Conservation (phyloP, 2,888 invertebrate genomes). For the Patella caerulea region DNA sequence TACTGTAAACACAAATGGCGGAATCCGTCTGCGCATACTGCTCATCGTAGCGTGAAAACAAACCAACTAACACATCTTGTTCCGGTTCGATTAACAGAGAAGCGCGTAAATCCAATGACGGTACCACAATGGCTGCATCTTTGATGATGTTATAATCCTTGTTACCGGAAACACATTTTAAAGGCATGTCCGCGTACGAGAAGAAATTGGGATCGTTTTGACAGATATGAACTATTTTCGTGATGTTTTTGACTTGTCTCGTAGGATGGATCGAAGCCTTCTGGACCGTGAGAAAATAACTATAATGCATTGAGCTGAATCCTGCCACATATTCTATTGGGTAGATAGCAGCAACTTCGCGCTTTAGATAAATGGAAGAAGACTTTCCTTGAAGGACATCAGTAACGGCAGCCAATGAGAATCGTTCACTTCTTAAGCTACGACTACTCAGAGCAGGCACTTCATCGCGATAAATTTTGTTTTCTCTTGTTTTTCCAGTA, state of each 20-base stretch:
- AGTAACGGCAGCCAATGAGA: conserved; percentile 45
- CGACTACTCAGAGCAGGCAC: conserved; percentile 92
- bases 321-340: conserved; percentile 61
- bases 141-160: conserved; percentile 87
- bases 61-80: conserved; percentile 69
- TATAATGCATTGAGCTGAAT: conserved; percentile 60
- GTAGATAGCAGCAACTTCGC: conserved; percentile 48
- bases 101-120: conserved; percentile 91
- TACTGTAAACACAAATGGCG: conserved; percentile 61
- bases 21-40: conserved; percentile 42
- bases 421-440: conserved; percentile 47
- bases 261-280: conserved; percentile 74
- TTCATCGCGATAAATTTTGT: conserved; percentile 73
- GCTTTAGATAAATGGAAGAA: conserved; percentile 51
- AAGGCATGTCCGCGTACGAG: conserved; percentile 97
- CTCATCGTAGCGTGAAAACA: conserved; percentile 81
- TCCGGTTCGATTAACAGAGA: conserved; percentile 68
- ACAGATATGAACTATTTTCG: conserved; percentile 94
- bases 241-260: conserved; percentile 75
- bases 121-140: conserved; percentile 93
- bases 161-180: conserved; percentile 82
- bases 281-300: conserved; percentile 85
- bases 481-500: conserved; percentile 48
- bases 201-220: conserved; percentile 96
- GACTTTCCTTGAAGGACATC: conserved; percentile 44